Percentiles rank a stretch among this genome's conserved stretches.
phyloP scores from a whole-genome alignment of 2,797 vertebrate genomes.

The Lacerta viridis region DNA sequence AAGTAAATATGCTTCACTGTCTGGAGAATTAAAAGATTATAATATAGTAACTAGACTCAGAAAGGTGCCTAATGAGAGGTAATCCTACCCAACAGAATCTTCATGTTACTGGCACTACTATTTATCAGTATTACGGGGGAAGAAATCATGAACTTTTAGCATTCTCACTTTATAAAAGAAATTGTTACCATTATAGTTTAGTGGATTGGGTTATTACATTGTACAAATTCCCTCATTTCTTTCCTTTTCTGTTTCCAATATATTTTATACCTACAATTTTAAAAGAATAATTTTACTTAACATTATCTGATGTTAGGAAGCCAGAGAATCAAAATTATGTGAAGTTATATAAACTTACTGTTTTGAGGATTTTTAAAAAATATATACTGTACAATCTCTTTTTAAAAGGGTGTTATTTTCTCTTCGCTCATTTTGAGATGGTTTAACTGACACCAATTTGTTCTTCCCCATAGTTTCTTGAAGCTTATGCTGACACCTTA shows the following conservation, averaged over 20 bases:
- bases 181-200: conserved; percentile 50
- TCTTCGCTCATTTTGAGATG: conserved; percentile 28
- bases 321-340: conserved; percentile 45
- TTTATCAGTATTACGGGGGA: conserved; percentile 27
- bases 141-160: conserved; percentile 49
- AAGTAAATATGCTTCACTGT: conserved; percentile 32
- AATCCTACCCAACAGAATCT: conserved; percentile 39
- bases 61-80: conserved; percentile 3
- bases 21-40: conserved; percentile 54
- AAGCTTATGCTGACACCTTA: neutral
- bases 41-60: conserved; percentile 44
- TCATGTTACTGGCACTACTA: conserved; percentile 28
- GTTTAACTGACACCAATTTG: conserved; percentile 11
- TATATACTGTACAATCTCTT: neutral
- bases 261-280: conserved; percentile 53
- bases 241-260: conserved; percentile 43
- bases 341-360: conserved; percentile 58
- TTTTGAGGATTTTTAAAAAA: neutral
- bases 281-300: conserved; percentile 57
- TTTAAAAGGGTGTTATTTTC: neutral
- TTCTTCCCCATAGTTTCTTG: conserved; percentile 22
- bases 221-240: conserved; percentile 52
- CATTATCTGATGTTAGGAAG: conserved; percentile 46
- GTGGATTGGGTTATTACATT: conserved; percentile 40
- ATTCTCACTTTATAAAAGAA: conserved; percentile 58